Conservation (phyloP, 2,113 vertebrate genomes). For the Amia ocellicauda region DNA sequence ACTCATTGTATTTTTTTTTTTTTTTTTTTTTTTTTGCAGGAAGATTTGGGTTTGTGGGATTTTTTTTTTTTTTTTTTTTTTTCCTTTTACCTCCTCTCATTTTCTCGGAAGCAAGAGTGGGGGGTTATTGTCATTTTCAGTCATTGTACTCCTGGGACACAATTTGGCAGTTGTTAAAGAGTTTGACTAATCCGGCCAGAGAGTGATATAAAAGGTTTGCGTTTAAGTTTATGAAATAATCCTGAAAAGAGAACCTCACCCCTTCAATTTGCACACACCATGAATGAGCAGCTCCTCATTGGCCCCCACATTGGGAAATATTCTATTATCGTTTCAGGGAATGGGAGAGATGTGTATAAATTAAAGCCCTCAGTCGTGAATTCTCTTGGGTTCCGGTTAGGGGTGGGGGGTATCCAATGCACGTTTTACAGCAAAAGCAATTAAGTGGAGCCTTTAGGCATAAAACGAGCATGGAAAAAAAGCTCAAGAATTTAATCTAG, state of each 20-base stretch:
- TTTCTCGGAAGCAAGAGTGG: too few relatives aligned
- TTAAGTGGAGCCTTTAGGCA: background rate
- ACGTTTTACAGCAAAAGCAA: background rate
- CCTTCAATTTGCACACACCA: background rate
- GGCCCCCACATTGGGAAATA: background rate
- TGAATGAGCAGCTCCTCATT: too few relatives aligned
- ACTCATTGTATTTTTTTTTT: background rate
- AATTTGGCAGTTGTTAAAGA: background rate
- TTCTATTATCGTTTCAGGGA: background rate
- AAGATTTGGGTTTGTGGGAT: too few relatives aligned
- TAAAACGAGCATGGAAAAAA: too few relatives aligned
- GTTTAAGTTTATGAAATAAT: slow-evolving; percentile 24
- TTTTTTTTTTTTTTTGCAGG: background rate
- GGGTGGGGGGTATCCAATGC: background rate
- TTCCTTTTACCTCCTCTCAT: too few relatives aligned
- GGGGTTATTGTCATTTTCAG: slow-evolving; percentile 16
- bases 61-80: too few relatives aligned
- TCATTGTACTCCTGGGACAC: background rate
- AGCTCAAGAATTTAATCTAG: too few relatives aligned
- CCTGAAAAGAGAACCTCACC: slow-evolving; percentile 7
- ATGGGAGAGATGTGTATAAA: background rate
- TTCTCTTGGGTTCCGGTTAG: background rate
- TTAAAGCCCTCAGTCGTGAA: background rate
- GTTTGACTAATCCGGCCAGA: slow-evolving; percentile 15
- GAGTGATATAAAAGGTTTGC: slow-evolving; percentile 20